A percentile compares a stretch with the other conserved stretches of the same genome.
phyloP scores from a whole-genome alignment of 2,888 invertebrate species.

The Eucera pruinosa region DNA sequence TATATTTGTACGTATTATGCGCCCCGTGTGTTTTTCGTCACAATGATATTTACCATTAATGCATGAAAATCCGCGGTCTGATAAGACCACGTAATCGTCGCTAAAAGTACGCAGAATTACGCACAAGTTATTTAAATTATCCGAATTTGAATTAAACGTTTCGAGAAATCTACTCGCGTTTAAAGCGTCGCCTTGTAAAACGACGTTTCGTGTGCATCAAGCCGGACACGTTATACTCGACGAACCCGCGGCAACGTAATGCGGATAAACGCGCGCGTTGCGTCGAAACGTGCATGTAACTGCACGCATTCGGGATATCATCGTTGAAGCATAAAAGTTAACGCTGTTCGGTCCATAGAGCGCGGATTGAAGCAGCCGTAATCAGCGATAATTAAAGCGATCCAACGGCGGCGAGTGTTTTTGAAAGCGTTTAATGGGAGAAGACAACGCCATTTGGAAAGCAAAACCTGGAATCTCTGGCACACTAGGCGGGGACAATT shows the following conservation, averaged over 20 bases:
- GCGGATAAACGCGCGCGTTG: neutral
- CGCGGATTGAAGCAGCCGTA: slow-evolving; percentile 37
- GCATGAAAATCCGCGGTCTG: too few relatives aligned
- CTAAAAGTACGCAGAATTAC: too few relatives aligned
- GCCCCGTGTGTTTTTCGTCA: too few relatives aligned
- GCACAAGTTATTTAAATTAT: too few relatives aligned
- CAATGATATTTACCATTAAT: too few relatives aligned
- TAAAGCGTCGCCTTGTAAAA: too few relatives aligned
- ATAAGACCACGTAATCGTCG: too few relatives aligned
- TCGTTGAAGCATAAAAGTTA: slow-evolving; percentile 43
- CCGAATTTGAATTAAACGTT: too few relatives aligned
- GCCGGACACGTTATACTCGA: slow-evolving; percentile 4
- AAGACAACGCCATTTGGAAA: slow-evolving; percentile 33
- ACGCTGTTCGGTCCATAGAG: slow-evolving; percentile 18
- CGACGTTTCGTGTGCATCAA: too few relatives aligned
- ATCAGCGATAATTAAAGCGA: slow-evolving; percentile 58
- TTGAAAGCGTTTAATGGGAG: slow-evolving; percentile 45
- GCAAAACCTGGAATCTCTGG: slow-evolving; percentile 2
- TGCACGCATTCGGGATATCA: slow-evolving; percentile 11
- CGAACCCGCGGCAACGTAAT: neutral
- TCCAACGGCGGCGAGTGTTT: slow-evolving; percentile 43
- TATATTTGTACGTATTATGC: too few relatives aligned
- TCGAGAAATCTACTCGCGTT: too few relatives aligned
- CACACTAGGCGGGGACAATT: neutral
- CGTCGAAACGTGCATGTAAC: slow-evolving; percentile 16